These are phyloP conservation scores for Sinocyclocheilus grahami DNA, from an alignment of 2,113 vertebrate genomes.

Conservation along the genomic window DNA sequence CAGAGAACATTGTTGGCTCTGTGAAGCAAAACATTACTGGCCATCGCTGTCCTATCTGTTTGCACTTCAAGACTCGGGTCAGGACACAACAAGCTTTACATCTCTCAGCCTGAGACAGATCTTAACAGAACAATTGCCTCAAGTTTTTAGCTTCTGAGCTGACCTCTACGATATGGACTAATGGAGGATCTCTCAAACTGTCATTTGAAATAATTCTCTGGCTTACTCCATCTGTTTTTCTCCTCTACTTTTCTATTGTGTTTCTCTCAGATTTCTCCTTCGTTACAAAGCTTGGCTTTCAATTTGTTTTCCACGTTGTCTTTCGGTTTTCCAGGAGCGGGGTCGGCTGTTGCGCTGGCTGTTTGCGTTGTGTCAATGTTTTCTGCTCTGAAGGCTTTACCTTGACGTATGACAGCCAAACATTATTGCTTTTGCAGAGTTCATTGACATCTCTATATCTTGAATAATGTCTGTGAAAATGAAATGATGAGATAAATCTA, in stretches of 20 bases:
- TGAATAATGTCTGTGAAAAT: constrained; percentile 34
- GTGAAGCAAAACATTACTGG: constrained; percentile 65
- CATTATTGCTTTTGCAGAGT: constrained; percentile 44
- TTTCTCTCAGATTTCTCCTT: constrained; percentile 34
- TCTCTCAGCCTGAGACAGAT: constrained; percentile 7
- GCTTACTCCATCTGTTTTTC: not conserved
- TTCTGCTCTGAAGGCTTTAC: not conserved
- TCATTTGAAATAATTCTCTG: not conserved
- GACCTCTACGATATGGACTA: not conserved
- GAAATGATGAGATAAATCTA: constrained; percentile 26
- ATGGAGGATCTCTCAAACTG: constrained; percentile 4
- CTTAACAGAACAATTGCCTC: not conserved
- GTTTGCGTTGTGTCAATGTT: not conserved
- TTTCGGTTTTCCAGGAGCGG: not conserved
- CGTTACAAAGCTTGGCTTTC: constrained; percentile 27
- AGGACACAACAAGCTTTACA: constrained; percentile 39
- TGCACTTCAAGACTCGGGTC: constrained; percentile 45
- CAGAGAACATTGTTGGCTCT: constrained; percentile 46
- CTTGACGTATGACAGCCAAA: constrained; percentile 28
- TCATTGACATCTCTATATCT: constrained; percentile 43
- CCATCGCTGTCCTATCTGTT: constrained; percentile 55
- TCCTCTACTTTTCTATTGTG: not conserved
- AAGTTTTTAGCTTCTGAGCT: not conserved
- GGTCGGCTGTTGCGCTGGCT: not conserved
- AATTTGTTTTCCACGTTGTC: constrained; percentile 60